Conservation (phyloP, 2,113 vertebrate genomes). For the Hippocampus mohnikei region DNA sequence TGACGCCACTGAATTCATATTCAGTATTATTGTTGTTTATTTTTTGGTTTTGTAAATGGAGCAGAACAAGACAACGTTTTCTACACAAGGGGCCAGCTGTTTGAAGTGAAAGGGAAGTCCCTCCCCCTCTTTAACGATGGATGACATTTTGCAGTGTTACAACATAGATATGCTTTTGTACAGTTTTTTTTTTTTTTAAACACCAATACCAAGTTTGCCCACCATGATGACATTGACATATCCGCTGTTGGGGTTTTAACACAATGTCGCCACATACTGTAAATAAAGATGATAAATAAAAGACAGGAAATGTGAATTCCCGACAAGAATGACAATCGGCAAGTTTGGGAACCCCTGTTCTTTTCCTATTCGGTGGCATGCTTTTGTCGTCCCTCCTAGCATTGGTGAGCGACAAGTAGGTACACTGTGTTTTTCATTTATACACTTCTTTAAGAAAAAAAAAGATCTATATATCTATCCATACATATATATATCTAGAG, state of each 20-base stretch:
- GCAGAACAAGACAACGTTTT: constrained; percentile 50
- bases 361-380: constrained; percentile 28
- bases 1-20: constrained; percentile 46
- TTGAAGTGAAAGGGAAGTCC: neutral
- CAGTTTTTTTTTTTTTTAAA: neutral
- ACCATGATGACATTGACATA: neutral
- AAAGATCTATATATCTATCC: neutral
- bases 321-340: constrained; percentile 8
- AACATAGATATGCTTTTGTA: neutral
- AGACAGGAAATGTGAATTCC: constrained; percentile 29
- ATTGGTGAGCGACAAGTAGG: constrained; percentile 21
- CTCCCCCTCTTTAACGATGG: neutral
- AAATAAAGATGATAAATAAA: constrained; percentile 3
- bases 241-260: neutral
- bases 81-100: constrained; percentile 60
- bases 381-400: constrained; percentile 30
- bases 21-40: constrained; percentile 64
- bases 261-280: neutral
- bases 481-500: neutral
- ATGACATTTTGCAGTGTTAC: neutral
- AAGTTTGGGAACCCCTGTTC: constrained; percentile 16
- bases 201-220: neutral
- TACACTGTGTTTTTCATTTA: constrained; percentile 35
- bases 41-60: constrained; percentile 30
- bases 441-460: constrained; percentile 24